Percentiles rank a stretch among this genome's conserved stretches.
These are phyloP conservation scores for Adelosebastes latens DNA, from an alignment of 2,797 vertebrate genomes.

Conservation along the genomic window DNA sequence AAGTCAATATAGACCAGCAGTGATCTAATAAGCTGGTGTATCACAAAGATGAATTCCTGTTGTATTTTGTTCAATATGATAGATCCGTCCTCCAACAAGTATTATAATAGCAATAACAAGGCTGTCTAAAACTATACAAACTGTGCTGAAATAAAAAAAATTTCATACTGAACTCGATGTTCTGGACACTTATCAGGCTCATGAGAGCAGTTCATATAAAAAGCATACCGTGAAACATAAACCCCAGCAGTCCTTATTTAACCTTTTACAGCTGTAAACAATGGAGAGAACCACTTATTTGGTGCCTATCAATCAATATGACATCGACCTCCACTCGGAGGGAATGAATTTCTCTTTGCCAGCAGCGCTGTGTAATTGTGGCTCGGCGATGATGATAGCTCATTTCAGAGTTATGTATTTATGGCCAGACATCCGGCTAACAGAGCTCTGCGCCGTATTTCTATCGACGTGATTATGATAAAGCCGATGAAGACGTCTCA, in stretches of 20 bases:
- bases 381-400: slow-evolving; percentile 1
- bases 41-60: not conserved
- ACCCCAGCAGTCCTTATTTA: slow-evolving; percentile 29
- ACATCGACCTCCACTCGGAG: slow-evolving; percentile 46
- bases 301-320: slow-evolving; percentile 59
- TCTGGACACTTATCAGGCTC: not conserved
- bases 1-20: not conserved
- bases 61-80: not conserved
- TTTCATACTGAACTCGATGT: not conserved
- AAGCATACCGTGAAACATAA: slow-evolving; percentile 10
- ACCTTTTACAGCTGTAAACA: slow-evolving; percentile 57
- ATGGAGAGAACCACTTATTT: slow-evolving; percentile 49
- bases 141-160: not conserved
- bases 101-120: not conserved
- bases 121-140: not conserved
- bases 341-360: slow-evolving; percentile 37
- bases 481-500: slow-evolving; percentile 29
- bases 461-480: slow-evolving; percentile 27
- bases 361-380: slow-evolving; percentile 28
- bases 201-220: not conserved
- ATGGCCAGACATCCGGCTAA: slow-evolving; percentile 14
- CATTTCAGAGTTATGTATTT: slow-evolving; percentile 32
- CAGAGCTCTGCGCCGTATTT: slow-evolving; percentile 2
- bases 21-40: not conserved
- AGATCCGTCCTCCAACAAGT: not conserved